Percentiles rank a stretch among this genome's conserved stretches.
These are phyloP conservation scores for Pteropus rufus DNA, from an alignment of 2,797 vertebrate genomes.

Conservation along the genomic window DNA sequence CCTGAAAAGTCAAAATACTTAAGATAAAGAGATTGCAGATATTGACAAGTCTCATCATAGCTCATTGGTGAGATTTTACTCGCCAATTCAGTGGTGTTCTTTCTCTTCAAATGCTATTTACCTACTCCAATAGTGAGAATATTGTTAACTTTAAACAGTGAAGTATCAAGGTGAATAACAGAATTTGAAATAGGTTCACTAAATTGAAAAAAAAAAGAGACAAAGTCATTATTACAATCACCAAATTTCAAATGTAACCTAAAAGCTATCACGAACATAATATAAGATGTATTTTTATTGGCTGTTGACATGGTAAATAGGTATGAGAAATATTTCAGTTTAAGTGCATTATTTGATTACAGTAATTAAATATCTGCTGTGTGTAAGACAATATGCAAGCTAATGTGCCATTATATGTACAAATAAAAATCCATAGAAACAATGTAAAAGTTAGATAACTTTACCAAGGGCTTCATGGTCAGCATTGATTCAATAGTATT, in stretches of 20 bases:
- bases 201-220: neutral
- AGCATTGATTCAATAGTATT: neutral
- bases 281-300: neutral
- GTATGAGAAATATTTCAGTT: neutral
- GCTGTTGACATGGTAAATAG: neutral
- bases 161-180: neutral
- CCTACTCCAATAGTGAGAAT: neutral
- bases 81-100: neutral
- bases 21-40: slow-evolving; percentile 58
- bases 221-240: neutral
- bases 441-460: neutral
- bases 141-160: neutral
- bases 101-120: neutral
- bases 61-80: neutral
- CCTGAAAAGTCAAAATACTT: slow-evolving; percentile 70
- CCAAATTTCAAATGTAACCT: neutral
- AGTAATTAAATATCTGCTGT: neutral
- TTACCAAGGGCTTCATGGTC: neutral
- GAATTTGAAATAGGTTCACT: neutral
- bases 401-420: neutral
- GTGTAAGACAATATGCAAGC: neutral
- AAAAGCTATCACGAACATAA: neutral
- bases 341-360: neutral
- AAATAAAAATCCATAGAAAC: neutral
- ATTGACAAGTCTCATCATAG: neutral